Base-by-base conservation (phyloP, 2,797 vertebrate genomes). In the Fistularia tabacaria region DNA sequence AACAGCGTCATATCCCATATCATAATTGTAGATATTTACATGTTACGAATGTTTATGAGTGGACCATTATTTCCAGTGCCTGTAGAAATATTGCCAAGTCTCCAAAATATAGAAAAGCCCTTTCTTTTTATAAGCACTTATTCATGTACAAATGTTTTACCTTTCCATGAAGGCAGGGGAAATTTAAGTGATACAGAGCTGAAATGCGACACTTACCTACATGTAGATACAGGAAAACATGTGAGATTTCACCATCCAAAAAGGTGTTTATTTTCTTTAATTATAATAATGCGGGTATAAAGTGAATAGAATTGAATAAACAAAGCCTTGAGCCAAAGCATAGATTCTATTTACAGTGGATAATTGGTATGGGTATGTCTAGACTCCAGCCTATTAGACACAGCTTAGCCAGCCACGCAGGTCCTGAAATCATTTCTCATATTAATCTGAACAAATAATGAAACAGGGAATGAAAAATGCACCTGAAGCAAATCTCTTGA, bases 341-440 rank as follows among this genome's bases (percentile, higher is more conserved):
- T 73, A 67, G 77, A 80, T 89, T 89, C 79, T 90, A 89, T 91
- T 91, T 90, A 90, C 87, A 87, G 83, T 87, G 85, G 81, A 79
- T 92, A 90, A 91, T 91, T 91, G 89, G 86, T 81, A 86, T 79
- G 86, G 85, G 87, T 67, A 73, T 73, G 84, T 86, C 87, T 86
- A 87, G 88, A 88, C 87, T 81, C 85, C 3, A 86, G 86, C 80
- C 86, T 87, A 90, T 91, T 91, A 90, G 87, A 89, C 86, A 86
- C 83, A 89, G 88, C 87, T 91, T 90, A 88, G 82, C 75, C 59
- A 53, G 71, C 65, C 85, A 81, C 73, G 58, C 78, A 60, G 48
- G 64, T 51, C 69, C 80, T 71, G 81, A 90, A 85, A 73, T 70
- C 83, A 69, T 67, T 76, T 81, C 86, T 83, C 76, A 55, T 84